phyloP scores from a whole-genome alignment of 2,888 invertebrate species.

The Abscondita cerata region DNA sequence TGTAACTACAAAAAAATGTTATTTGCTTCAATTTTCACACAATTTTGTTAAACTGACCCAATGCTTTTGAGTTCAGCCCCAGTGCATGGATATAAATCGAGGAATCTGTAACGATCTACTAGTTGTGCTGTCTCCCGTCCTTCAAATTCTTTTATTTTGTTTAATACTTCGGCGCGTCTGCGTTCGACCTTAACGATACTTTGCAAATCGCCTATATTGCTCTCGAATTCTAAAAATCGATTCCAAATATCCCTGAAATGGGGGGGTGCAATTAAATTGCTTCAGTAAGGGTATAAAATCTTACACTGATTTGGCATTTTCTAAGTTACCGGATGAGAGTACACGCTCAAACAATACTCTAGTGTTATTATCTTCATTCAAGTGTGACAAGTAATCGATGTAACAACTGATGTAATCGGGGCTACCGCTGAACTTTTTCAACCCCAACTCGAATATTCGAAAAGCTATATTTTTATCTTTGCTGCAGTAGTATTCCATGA shows the following conservation, averaged over 20 bases:
- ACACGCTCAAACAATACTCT: slow-evolving; percentile 98
- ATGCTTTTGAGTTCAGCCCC: slow-evolving; percentile 88
- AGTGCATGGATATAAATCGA: slow-evolving; percentile 94
- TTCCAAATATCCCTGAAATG: slow-evolving; percentile 92
- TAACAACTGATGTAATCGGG: slow-evolving; percentile 96
- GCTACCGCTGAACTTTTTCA: slow-evolving; percentile 95
- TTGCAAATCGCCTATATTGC: slow-evolving; percentile 96
- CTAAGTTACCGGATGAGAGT: slow-evolving; percentile 88
- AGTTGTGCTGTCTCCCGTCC: slow-evolving; percentile 96
- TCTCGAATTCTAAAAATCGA: slow-evolving; percentile 97
- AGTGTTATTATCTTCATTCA: slow-evolving; percentile 99
- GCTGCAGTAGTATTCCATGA: slow-evolving; percentile 99
- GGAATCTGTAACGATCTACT: slow-evolving; percentile 94
- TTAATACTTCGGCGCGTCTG: slow-evolving; percentile 86
- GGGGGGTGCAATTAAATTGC: too few species aligned
- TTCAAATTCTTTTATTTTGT: slow-evolving; percentile 95
- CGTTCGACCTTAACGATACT: slow-evolving; percentile 98
- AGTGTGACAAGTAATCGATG: slow-evolving; percentile 95
- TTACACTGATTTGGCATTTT: slow-evolving; percentile 89
- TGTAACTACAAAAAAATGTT: slow-evolving; percentile 48
- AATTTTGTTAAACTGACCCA: slow-evolving; percentile 69
- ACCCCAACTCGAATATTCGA: slow-evolving; percentile 94
- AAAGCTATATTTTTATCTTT: slow-evolving; percentile 98
- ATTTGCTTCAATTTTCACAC: neutral
- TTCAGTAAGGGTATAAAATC: slow-evolving; percentile 50